Percentiles rank a stretch among this genome's conserved stretches.
phyloP scores from a whole-genome alignment of 2,888 invertebrate species.

The Ptychoptera albimana region DNA sequence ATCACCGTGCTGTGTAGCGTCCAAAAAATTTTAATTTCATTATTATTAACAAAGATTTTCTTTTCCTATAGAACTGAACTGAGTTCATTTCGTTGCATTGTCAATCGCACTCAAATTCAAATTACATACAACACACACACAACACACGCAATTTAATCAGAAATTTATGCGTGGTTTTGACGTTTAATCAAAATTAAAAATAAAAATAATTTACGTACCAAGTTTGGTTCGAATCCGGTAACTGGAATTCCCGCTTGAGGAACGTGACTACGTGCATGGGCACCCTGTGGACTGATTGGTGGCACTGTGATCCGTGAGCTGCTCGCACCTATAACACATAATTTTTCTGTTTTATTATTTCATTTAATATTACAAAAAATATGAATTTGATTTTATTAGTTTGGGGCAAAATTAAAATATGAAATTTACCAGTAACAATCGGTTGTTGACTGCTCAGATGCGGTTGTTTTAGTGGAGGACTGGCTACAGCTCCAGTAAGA shows the following conservation, averaged over 20 bases:
- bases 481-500: constrained; percentile 36
- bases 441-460: constrained; percentile 31
- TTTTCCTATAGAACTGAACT: constrained; percentile 4
- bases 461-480: constrained; percentile 35
- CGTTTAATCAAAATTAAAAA: background rate
- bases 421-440: constrained; percentile 27
- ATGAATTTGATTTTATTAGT: too few relatives aligned
- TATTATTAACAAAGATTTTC: constrained; percentile 4
- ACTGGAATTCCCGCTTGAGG: constrained; percentile 39
- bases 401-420: background rate
- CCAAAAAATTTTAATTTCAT: constrained; percentile 19
- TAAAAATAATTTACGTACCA: constrained; percentile 41
- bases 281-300: constrained; percentile 42
- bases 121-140: constrained; percentile 4
- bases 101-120: constrained; percentile 4
- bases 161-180: too few relatives aligned
- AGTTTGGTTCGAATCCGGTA: constrained; percentile 44
- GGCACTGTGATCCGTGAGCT: constrained; percentile 40
- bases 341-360: too few relatives aligned
- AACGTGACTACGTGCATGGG: constrained; percentile 35
- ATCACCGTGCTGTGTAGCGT: constrained; percentile 39
- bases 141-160: background rate
- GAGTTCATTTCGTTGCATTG: too few relatives aligned
- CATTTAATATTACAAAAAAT: too few relatives aligned
- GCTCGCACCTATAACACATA: constrained; percentile 27